A percentile compares a stretch with the other conserved stretches of the same genome.
Conservation (phyloP, 2,888 invertebrate genomes). For the Drosophila rellima region DNA sequence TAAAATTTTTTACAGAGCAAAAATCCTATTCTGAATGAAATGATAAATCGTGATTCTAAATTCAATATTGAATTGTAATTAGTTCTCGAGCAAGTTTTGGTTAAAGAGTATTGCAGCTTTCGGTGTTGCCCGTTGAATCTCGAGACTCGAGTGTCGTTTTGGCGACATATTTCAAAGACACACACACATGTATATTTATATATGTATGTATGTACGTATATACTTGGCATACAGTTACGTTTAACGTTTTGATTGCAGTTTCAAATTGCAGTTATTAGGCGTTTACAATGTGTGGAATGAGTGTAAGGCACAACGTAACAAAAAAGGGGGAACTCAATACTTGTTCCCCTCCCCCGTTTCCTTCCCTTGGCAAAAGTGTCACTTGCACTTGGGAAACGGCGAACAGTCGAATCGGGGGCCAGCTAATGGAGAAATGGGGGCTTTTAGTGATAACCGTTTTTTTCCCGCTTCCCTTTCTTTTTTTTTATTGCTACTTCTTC, state of each 20-base stretch:
- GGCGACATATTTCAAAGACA: conserved; percentile 39
- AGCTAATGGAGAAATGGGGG: conserved; percentile 46
- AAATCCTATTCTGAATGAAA: too few species aligned
- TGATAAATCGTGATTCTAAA: too few species aligned
- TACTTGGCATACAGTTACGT: conserved; percentile 42
- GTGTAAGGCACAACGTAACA: background rate
- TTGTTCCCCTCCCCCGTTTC: background rate
- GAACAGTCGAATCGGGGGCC: conserved; percentile 14
- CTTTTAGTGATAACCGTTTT: conserved; percentile 42
- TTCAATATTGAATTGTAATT: background rate
- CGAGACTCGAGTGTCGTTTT: conserved; percentile 13
- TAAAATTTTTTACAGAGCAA: too few species aligned
- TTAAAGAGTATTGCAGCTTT: background rate
- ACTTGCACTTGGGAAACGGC: conserved; percentile 42
- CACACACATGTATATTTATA: background rate
- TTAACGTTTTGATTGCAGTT: conserved; percentile 66
- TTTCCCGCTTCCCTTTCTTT: background rate
- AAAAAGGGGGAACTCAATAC: conserved; percentile 12
- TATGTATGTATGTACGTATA: conserved; percentile 14
- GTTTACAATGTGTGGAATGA: conserved; percentile 20
- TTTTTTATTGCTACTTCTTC: background rate
- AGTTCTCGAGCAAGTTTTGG: background rate
- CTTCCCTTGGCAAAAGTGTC: conserved; percentile 41
- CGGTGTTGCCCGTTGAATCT: conserved; percentile 4
- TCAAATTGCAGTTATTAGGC: conserved; percentile 68